Evolutionary conservation across 2,113 vertebrate species (phyloP).

Genomic region (Tautogolabrus adspersus): DNA sequence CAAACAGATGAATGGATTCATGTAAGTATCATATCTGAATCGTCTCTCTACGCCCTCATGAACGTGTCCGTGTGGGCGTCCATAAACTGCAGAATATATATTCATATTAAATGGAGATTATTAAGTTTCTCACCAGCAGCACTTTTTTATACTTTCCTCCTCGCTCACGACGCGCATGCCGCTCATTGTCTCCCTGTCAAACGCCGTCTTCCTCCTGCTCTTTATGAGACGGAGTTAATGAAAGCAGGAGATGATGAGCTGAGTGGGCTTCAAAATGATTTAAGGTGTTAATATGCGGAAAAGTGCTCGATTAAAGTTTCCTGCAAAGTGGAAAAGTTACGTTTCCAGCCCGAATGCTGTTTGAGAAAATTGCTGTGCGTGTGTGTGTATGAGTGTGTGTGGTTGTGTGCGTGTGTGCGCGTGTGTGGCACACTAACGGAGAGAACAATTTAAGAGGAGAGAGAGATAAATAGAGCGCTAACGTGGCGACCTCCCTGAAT

Average conservation of each 20-base stretch:
- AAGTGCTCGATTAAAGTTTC: conserved; percentile 7
- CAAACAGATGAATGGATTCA: background rate
- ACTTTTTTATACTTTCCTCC: background rate
- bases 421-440: no score
- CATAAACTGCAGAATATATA: background rate
- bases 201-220: background rate
- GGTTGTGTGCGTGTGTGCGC: no score
- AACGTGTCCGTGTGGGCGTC: conserved; percentile 2
- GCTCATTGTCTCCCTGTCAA: conserved; percentile 7
- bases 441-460: no score
- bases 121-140: conserved; percentile 13
- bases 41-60: no score
- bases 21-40: background rate
- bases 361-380: no score
- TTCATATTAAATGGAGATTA: conserved; percentile 35
- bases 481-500: conserved; percentile 24
- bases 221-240: conserved; percentile 21
- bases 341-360: background rate
- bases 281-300: conserved; percentile 18
- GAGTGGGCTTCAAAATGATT: conserved; percentile 24
- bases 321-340: background rate
- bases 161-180: background rate
- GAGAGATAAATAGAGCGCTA: conserved; percentile 23
- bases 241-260: conserved; percentile 10
- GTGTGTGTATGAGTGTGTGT: background rate